A percentile compares a stretch with the other conserved stretches of the same genome.
phyloP scores from a whole-genome alignment of 2,888 invertebrate species.

The Cyaniris semiargus region DNA sequence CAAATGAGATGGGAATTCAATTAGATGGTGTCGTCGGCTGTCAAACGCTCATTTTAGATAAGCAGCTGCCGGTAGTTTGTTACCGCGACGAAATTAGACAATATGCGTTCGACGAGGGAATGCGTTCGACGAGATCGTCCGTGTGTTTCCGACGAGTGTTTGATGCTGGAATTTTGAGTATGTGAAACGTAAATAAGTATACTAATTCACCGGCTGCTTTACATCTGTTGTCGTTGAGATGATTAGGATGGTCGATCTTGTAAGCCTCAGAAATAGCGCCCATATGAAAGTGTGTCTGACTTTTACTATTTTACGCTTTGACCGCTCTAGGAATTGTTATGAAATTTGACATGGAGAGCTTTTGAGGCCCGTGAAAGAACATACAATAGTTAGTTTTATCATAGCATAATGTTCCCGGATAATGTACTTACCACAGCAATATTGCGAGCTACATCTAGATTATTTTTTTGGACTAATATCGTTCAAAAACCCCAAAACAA shows the following conservation, averaged over 20 bases:
- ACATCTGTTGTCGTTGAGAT: background rate
- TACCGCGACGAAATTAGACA: slow-evolving; percentile 64
- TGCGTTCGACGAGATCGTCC: slow-evolving; percentile 2
- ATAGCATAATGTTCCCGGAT: too few species aligned
- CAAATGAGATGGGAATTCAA: slow-evolving; percentile 43
- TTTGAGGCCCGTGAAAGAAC: too few species aligned
- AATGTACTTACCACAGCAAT: too few species aligned
- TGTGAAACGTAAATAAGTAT: background rate
- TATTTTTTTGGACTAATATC: background rate
- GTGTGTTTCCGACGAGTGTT: slow-evolving; percentile 14
- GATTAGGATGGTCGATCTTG: background rate
- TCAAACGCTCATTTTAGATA: slow-evolving; percentile 47
- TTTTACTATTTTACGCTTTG: too few species aligned
- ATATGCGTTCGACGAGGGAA: slow-evolving; percentile 30
- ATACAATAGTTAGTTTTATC: too few species aligned
- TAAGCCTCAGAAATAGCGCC: background rate
- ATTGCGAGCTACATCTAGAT: background rate
- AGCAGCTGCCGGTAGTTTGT: slow-evolving; percentile 65
- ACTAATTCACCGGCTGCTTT: background rate
- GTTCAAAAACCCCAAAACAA: background rate
- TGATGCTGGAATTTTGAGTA: slow-evolving; percentile 1
- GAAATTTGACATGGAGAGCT: too few species aligned
- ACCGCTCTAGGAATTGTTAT: too few species aligned
- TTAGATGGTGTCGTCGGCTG: slow-evolving; percentile 38
- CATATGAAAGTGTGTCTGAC: too few species aligned